Conservation (phyloP, 2,797 vertebrate genomes). For the Aotus griseimembra region DNA sequence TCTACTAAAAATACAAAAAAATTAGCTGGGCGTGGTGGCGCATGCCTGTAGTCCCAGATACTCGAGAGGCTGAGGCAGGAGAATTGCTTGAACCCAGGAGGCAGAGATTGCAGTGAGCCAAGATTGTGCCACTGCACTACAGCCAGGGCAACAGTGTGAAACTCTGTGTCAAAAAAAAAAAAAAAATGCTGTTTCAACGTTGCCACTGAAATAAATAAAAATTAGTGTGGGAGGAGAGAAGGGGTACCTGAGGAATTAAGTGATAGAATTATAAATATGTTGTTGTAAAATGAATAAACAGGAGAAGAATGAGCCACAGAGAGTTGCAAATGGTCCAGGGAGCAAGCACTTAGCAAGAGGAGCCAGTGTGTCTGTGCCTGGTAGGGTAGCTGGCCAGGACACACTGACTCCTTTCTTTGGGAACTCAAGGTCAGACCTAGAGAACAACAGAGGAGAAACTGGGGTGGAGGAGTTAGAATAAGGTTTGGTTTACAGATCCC, state of each 20-base stretch:
- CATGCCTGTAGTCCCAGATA: too few relatives aligned
- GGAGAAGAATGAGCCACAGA: not conserved
- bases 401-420: not conserved
- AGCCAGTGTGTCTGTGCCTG: not conserved
- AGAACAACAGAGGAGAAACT: not conserved
- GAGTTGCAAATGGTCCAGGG: not conserved
- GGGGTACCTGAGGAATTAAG: not conserved
- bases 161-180: not conserved
- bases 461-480: not conserved
- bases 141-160: too few relatives aligned
- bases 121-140: too few relatives aligned
- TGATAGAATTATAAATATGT: not conserved
- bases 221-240: not conserved
- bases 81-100: too few relatives aligned
- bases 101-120: too few relatives aligned
- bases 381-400: not conserved
- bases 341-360: not conserved
- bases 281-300: not conserved
- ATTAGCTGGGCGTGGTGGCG: too few relatives aligned
- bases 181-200: constrained; percentile 26
- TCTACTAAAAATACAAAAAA: too few relatives aligned
- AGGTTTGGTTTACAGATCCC: not conserved
- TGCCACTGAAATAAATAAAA: constrained; percentile 28
- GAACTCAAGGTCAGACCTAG: not conserved
- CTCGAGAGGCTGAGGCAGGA: too few relatives aligned